Evolutionary conservation across 2,797 vertebrate species (phyloP).

Genomic region (Centropyge bicolor): DNA sequence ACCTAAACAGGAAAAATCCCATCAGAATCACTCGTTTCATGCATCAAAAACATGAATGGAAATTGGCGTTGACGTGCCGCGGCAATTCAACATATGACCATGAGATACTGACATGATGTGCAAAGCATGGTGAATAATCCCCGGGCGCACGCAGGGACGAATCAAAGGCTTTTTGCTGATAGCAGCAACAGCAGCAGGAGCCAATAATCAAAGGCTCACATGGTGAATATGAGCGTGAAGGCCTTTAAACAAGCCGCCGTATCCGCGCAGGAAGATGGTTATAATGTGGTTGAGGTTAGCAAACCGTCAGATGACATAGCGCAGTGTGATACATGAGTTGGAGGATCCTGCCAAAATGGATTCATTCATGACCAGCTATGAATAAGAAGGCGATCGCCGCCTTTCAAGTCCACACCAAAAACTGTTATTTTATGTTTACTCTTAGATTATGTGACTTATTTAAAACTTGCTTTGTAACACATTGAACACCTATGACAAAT

Average conservation of each 20-base stretch:
- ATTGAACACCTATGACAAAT: neutral
- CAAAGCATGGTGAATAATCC: neutral
- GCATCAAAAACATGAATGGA: neutral
- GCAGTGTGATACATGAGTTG: neutral
- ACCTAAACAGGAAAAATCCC: constrained; percentile 8
- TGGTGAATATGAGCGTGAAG: neutral
- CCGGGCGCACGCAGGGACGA: neutral
- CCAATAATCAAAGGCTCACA: constrained; percentile 3
- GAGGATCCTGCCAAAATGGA: neutral
- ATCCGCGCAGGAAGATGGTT: neutral
- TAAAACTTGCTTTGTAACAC: neutral
- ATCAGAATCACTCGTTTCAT: constrained; percentile 35
- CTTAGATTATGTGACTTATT: neutral
- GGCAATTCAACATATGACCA: neutral
- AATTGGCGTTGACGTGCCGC: neutral
- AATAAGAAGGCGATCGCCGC: neutral
- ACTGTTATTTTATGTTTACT: neutral
- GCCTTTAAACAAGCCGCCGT: constrained; percentile 1
- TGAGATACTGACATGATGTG: neutral
- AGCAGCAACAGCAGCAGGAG: neutral
- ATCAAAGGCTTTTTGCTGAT: constrained; percentile 1
- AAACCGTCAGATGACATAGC: neutral
- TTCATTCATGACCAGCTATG: neutral
- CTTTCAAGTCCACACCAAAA: neutral
- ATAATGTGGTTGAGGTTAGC: neutral